Evolutionary conservation across 2,888 invertebrate species (phyloP).

Genomic region (Drosophila ochracea): DNA sequence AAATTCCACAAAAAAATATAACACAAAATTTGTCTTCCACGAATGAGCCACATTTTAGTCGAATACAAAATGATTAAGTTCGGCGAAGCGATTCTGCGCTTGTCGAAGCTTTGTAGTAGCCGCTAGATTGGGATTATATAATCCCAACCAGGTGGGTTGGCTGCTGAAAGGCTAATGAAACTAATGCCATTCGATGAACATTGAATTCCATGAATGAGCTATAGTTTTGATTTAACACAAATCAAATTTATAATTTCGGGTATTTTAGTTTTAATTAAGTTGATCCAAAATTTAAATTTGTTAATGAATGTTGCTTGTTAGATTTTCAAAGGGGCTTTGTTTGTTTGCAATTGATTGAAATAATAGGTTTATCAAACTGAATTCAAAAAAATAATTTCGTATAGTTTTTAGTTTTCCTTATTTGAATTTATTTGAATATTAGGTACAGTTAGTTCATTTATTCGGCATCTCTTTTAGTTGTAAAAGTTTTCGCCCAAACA

Average conservation of each 20-base stretch:
- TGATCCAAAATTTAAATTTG: background rate
- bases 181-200: slow-evolving; percentile 27
- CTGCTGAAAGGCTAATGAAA: slow-evolving; percentile 8
- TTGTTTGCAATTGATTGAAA: background rate
- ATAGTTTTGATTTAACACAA: slow-evolving; percentile 26
- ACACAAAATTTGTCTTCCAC: slow-evolving; percentile 7
- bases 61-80: slow-evolving; percentile 39
- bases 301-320: slow-evolving; percentile 2
- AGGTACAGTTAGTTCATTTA: background rate
- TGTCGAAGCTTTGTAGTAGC: slow-evolving; percentile 23
- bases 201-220: slow-evolving; percentile 41
- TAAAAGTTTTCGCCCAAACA: background rate
- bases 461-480: background rate
- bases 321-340: background rate
- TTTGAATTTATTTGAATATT: background rate
- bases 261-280: slow-evolving; percentile 13
- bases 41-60: slow-evolving; percentile 33
- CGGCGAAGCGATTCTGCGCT: slow-evolving; percentile 16
- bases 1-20: slow-evolving; percentile 7
- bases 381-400: background rate
- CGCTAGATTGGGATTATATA: slow-evolving; percentile 36
- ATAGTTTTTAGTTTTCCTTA: background rate
- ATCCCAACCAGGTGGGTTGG: slow-evolving; percentile 18
- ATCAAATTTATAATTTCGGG: slow-evolving; percentile 19
- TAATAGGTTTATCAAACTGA: too few species aligned